Evolutionary conservation across 1,140 invertebrate species (phyloP), one percentile per base, ranked within the genome.

Genomic region (Drosophila cardini): DNA sequence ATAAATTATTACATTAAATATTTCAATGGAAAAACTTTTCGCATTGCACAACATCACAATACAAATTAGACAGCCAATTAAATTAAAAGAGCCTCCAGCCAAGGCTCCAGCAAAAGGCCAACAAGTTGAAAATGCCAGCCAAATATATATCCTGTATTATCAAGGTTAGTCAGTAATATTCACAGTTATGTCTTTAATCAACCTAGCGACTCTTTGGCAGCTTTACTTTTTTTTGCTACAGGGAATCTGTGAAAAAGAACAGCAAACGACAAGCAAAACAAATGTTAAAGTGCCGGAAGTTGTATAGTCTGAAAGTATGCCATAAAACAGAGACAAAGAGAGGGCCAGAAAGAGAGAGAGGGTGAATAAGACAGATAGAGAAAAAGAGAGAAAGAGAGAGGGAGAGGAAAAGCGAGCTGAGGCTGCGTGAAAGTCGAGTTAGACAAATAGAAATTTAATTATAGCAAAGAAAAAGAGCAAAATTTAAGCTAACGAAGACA

Each of bases 51-150:
- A 30, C 15, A 57, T 18, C 58, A 81, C 61, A 76, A 65, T 63
- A 64, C 69, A 55, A 78, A 83, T 80, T 72, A 50, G 68, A 77
- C 56, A 78, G 69, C 82, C 78, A 84, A 84, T 84, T 81, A 86
- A 84, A 86, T 81, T 45, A 38, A 69, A 78, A 86, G 61, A 11
- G 68, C 78, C 70, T 56, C 7, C 45, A 52, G 81, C 45, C n/a
- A 55, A 46, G 48, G 70, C 67, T 30, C n/a, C n/a, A n/a, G n/a
- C 40, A 55, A 32, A 71, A 61, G 42, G 55, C 7, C 40, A 55
- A 18, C 15, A 50, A 34, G n/a, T 52, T 55, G 2, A 4, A 40
- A 7, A 21, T 55, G 21, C 6, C 18, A 50, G 32, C 68, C 30
- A 30, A 8, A 15, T 21, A 13, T 11, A 53, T 53, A 70, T 61